A percentile compares a stretch with the other conserved stretches of the same genome.
Conservation (phyloP, 2,888 invertebrate species). For the Chymomyza procnemis region DNA sequence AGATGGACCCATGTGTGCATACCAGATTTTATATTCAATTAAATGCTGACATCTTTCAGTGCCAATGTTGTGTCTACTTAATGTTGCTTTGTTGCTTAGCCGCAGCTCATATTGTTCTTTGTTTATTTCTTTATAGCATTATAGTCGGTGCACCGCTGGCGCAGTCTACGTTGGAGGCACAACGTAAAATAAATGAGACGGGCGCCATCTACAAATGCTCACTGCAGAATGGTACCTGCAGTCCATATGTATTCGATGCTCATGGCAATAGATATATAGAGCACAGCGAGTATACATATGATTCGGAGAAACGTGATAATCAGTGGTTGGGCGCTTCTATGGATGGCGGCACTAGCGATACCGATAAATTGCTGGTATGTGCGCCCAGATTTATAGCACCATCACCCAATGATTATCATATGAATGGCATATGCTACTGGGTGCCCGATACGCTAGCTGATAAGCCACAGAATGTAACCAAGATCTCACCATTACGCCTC, state of each 20-base stretch:
- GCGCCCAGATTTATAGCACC: conserved; percentile 76
- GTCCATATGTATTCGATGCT: conserved; percentile 76
- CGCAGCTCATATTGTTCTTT: not conserved
- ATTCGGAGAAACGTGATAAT: conserved; percentile 77
- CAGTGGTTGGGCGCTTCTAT: conserved; percentile 80
- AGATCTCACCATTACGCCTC: conserved; percentile 76
- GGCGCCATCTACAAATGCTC: conserved; percentile 81
- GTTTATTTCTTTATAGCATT: conserved; percentile 76
- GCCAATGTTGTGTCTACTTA: not conserved
- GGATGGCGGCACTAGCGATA: conserved; percentile 77
- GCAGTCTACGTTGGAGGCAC: conserved; percentile 78
- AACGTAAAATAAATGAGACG: conserved; percentile 78
- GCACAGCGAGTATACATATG: conserved; percentile 68
- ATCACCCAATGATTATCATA: conserved; percentile 67
- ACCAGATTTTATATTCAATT: not conserved
- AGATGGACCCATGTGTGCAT: not conserved
- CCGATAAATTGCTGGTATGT: conserved; percentile 78
- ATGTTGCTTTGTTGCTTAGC: not conserved
- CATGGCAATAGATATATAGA: conserved; percentile 72
- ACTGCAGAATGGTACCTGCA: conserved; percentile 69
- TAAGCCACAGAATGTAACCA: conserved; percentile 64
- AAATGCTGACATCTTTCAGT: not conserved
- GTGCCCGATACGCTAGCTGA: conserved; percentile 71
- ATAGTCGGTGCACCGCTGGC: conserved; percentile 81
- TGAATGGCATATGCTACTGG: conserved; percentile 79